phyloP scores from a whole-genome alignment of 2,888 invertebrate genomes.

The Gastracanthus pulcherrimus region DNA sequence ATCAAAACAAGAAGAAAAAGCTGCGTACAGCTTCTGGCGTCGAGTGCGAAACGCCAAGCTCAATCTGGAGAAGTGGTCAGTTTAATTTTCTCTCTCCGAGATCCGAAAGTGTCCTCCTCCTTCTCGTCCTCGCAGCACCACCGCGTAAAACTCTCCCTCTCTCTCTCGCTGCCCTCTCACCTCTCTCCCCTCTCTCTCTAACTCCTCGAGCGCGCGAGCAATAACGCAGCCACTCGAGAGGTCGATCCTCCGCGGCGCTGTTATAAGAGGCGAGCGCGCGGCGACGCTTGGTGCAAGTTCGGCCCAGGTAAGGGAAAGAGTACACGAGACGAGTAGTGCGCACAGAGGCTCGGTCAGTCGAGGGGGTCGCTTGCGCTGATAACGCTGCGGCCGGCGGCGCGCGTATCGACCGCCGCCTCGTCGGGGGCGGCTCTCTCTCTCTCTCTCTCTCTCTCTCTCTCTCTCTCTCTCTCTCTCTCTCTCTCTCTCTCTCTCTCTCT shows the following conservation, averaged over 20 bases:
- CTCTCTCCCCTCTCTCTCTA: too few relatives aligned
- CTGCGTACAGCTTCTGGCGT: too few relatives aligned
- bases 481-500: too few relatives aligned
- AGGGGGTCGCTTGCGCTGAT: slow-evolving; percentile 61
- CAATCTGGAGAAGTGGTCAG: slow-evolving; percentile 18
- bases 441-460: too few relatives aligned
- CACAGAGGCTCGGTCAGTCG: slow-evolving; percentile 64
- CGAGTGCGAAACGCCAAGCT: not conserved
- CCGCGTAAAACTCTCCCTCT: not conserved
- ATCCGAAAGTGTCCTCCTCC: not conserved
- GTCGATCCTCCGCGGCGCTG: slow-evolving; percentile 43
- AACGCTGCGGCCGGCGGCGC: slow-evolving; percentile 45
- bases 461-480: too few relatives aligned
- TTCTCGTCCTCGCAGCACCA: not conserved
- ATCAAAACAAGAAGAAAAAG: not conserved
- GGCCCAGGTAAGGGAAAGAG: slow-evolving; percentile 58
- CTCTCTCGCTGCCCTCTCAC: not conserved
- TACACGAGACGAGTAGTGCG: too few relatives aligned
- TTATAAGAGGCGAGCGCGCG: not conserved
- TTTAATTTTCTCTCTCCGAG: slow-evolving; percentile 15
- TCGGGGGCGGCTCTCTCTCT: too few relatives aligned
- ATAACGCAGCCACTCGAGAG: slow-evolving; percentile 33
- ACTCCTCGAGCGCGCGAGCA: not conserved
- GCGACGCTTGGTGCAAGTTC: slow-evolving; percentile 44
- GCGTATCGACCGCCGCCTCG: slow-evolving; percentile 69